Evolutionary conservation across 2,113 vertebrate species (phyloP).

Genomic region (Prochilodus magdalenae): DNA sequence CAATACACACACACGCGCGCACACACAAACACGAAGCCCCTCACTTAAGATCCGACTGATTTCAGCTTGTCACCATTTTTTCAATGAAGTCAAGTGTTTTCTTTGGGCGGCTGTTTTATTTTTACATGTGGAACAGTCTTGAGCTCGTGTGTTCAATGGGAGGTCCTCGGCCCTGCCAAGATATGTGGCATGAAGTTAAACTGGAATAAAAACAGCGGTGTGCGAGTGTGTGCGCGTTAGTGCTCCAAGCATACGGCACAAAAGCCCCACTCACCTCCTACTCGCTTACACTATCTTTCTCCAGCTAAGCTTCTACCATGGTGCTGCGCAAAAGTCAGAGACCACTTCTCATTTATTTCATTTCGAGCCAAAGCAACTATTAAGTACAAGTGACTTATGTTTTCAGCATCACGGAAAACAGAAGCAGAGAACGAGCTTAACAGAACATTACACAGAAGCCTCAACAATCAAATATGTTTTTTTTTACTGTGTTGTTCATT

Average conservation of each 20-base stretch:
- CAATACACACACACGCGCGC: background rate
- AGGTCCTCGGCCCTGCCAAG: slow-evolving; percentile 71
- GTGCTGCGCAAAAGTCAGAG: no score
- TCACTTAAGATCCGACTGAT: slow-evolving; percentile 51
- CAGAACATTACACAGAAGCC: no score
- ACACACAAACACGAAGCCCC: slow-evolving; percentile 20
- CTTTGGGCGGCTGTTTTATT: slow-evolving; percentile 72
- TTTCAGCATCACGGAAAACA: no score
- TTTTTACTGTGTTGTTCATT: no score
- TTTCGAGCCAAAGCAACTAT: no score
- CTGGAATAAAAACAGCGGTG: slow-evolving; percentile 73
- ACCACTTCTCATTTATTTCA: no score
- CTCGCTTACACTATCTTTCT: slow-evolving; percentile 10
- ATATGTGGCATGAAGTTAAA: slow-evolving; percentile 77
- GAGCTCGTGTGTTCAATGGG: slow-evolving; percentile 67
- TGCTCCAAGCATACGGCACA: slow-evolving; percentile 24
- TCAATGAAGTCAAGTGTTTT: slow-evolving; percentile 69
- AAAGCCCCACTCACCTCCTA: slow-evolving; percentile 27
- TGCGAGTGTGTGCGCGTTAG: slow-evolving; percentile 5
- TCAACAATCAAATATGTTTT: no score
- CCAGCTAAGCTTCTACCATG: slow-evolving; percentile 1
- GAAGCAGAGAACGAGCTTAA: no score
- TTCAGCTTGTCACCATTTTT: slow-evolving; percentile 63
- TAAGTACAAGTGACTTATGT: no score
- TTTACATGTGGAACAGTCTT: slow-evolving; percentile 69